Percentiles rank a stretch among this genome's conserved stretches.
Conservation (phyloP, 2,113 vertebrate genomes). For the Prunella fulvescens region DNA sequence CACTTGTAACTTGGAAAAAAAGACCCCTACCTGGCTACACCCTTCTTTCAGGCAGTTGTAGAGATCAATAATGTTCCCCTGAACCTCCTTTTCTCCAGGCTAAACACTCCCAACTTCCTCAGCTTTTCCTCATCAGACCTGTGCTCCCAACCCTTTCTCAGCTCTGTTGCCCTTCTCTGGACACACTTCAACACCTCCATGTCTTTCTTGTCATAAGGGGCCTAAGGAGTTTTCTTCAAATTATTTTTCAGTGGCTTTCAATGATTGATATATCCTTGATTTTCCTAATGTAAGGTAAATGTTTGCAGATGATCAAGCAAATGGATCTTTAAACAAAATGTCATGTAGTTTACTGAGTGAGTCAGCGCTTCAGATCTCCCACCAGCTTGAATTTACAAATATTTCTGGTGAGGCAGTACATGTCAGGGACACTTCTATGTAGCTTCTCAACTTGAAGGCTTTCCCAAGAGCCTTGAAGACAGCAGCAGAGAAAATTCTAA, state of each 20-base stretch:
- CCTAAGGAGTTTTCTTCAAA: background rate
- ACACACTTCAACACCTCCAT: background rate
- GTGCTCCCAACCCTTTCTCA: background rate
- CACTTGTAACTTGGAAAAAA: background rate
- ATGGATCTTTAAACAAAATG: background rate
- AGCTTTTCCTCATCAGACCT: background rate
- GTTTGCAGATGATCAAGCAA: background rate
- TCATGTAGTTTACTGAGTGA: background rate
- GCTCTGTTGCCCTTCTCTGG: background rate
- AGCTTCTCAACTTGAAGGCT: background rate
- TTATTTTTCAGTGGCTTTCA: background rate
- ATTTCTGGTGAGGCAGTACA: background rate
- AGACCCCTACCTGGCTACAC: background rate
- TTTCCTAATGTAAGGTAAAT: background rate
- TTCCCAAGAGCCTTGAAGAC: background rate
- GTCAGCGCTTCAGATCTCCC: background rate
- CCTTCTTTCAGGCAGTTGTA: background rate
- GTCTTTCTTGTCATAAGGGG: background rate
- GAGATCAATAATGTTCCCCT: background rate
- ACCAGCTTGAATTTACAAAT: background rate
- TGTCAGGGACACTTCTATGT: background rate
- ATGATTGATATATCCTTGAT: background rate
- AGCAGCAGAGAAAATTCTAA: background rate
- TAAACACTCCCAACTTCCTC: background rate
- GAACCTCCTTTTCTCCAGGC: background rate